Evolutionary conservation across 1,140 invertebrate genomes (phyloP).

Genomic region (Halesus radiatus): DNA sequence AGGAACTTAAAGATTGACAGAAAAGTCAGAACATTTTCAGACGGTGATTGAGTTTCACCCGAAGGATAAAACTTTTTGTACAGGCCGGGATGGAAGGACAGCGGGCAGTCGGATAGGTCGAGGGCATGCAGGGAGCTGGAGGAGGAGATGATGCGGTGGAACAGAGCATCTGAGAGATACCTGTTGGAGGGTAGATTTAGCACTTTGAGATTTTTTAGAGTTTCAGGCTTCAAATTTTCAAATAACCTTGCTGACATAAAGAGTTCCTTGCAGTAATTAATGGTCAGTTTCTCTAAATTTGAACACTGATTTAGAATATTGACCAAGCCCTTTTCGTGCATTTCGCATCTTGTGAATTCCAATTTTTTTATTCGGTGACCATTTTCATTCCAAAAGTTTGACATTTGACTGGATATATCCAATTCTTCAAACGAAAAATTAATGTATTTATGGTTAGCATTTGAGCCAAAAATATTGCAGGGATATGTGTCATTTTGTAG

Average conservation of each 20-base stretch:
- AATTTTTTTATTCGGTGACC: slow-evolving; percentile 66
- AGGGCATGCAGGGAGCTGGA: slow-evolving; percentile 74
- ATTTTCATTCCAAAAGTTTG: slow-evolving; percentile 68
- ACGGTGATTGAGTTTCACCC: slow-evolving; percentile 67
- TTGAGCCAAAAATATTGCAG: slow-evolving; percentile 67
- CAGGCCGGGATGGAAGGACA: slow-evolving; percentile 78
- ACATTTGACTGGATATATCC: slow-evolving; percentile 69
- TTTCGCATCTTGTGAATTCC: slow-evolving; percentile 72
- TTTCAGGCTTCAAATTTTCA: slow-evolving; percentile 70
- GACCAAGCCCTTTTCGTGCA: slow-evolving; percentile 75
- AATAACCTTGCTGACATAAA: slow-evolving; percentile 80
- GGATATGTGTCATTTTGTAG: slow-evolving; percentile 68
- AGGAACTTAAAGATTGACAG: slow-evolving; percentile 75
- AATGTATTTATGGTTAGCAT: slow-evolving; percentile 67
- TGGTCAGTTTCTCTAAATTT: slow-evolving; percentile 72
- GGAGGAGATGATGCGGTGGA: slow-evolving; percentile 76
- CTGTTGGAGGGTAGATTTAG: slow-evolving; percentile 77
- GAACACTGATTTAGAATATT: slow-evolving; percentile 71
- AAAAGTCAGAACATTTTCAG: slow-evolving; percentile 79
- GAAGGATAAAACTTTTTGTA: slow-evolving; percentile 77
- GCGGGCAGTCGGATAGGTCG: slow-evolving; percentile 75
- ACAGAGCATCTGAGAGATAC: slow-evolving; percentile 79
- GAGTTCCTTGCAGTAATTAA: slow-evolving; percentile 77
- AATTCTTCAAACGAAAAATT: slow-evolving; percentile 75
- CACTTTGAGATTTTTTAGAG: slow-evolving; percentile 70